These are phyloP conservation scores for Xiphophorus hellerii DNA, from an alignment of 2,113 vertebrate species.

Conservation along the genomic window DNA sequence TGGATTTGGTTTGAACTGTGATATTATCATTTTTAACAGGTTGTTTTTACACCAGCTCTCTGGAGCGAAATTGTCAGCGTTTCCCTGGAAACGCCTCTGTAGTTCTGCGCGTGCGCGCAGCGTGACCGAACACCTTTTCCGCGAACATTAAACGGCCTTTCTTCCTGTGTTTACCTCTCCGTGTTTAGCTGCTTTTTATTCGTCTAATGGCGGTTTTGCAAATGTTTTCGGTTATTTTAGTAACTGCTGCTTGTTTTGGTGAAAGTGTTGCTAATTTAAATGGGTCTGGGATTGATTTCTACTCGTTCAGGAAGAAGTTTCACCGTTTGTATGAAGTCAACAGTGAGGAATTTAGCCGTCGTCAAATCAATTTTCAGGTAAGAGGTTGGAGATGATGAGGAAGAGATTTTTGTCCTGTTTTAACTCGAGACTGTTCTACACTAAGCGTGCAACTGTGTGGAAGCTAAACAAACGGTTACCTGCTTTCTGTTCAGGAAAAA, in stretches of 20 bases:
- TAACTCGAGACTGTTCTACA: not conserved
- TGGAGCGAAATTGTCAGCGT: not conserved
- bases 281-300: slow-evolving; percentile 18
- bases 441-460: too few relatives aligned
- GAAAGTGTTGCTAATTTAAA: not conserved
- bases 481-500: too few relatives aligned
- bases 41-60: not conserved
- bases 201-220: slow-evolving; percentile 22
- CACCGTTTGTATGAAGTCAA: slow-evolving; percentile 21
- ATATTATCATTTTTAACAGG: too few relatives aligned
- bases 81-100: slow-evolving; percentile 15
- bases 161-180: not conserved
- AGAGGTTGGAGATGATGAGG: not conserved
- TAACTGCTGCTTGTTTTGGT: not conserved
- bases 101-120: slow-evolving; percentile 34
- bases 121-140: not conserved
- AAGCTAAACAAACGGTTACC: too few relatives aligned
- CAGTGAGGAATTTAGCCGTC: slow-evolving; percentile 34
- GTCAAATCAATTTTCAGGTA: slow-evolving; percentile 54
- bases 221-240: not conserved
- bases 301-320: slow-evolving; percentile 35
- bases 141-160: not conserved
- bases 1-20: too few relatives aligned
- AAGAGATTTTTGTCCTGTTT: not conserved
- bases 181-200: not conserved